A percentile compares a stretch with the other conserved stretches of the same genome.
Evolutionary conservation across 2,797 vertebrate genomes (phyloP).

Genomic region (Podargus strigoides): DNA sequence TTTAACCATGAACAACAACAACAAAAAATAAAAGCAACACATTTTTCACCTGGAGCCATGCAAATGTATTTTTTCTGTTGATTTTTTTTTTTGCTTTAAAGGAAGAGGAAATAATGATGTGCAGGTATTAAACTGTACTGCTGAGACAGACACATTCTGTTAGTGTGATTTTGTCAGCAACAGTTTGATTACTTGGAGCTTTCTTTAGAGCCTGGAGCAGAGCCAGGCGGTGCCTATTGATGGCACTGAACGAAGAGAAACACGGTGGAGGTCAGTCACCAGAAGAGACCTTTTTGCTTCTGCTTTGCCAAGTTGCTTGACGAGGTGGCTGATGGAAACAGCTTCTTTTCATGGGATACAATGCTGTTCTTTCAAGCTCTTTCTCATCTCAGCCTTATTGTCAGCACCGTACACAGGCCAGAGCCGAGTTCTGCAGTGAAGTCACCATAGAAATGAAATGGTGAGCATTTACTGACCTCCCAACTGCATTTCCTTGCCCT

Average conservation of each 20-base stretch:
- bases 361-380: conserved; percentile 19
- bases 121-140: background rate
- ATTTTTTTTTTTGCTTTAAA: background rate
- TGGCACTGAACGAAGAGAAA: conserved; percentile 9
- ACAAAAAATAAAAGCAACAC: background rate
- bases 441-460: conserved; percentile 41
- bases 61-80: background rate
- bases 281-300: conserved; percentile 25
- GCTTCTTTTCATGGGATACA: conserved; percentile 18
- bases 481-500: background rate
- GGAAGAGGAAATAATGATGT: background rate
- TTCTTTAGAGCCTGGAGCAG: conserved; percentile 35
- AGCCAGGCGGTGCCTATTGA: conserved; percentile 15
- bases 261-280: background rate
- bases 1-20: background rate
- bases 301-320: conserved; percentile 32
- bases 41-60: background rate
- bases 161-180: background rate
- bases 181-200: background rate
- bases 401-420: background rate
- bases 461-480: conserved; percentile 1
- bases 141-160: background rate
- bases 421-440: background rate
- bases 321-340: conserved; percentile 44
- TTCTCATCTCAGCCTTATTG: conserved; percentile 12